Base-by-base conservation (phyloP, 2,113 vertebrate genomes). In the Astatotilapia flaviijosephi region DNA sequence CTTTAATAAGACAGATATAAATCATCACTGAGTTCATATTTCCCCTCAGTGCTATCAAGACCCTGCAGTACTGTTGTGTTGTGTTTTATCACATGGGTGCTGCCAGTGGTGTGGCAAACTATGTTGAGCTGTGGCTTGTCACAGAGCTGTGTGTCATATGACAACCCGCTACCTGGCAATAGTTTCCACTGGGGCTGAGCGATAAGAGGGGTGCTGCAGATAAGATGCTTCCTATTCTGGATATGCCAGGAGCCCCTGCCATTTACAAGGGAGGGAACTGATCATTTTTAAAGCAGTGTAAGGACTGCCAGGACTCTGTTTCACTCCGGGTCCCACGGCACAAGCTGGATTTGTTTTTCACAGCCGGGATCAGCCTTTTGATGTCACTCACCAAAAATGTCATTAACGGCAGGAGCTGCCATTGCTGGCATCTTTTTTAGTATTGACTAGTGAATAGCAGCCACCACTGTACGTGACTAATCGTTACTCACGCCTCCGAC, bases 1-100 rank as follows among this genome's bases (percentile, higher is more conserved):
- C 83, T 93, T 95, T 94, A 94, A 94, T 94, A 94, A 93, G 91
- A 86, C 82, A 90, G 94, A 94, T 95, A 94, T 33, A 83, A 92
- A 95, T 96, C 93, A 91, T 87, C 89, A 84, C 53, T n/a, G 84
- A 89, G 80, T 88, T 92, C 83, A 90, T 83, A 92, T 93, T 92
- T 93, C 92, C 91, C 88, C 86, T 88, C 45, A 10, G 77, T 23
- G 82, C 88, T 93, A 93, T 92, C 93, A 86, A 81, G 91, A 86
- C 83, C 79, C 87, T 28, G 90, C 89, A 90, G 88, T 80, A 75
- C 86, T 89, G 91, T 87, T 92, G 70, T 91, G 85, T 89, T 92
- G 54, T 86, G 88, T 90, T 88, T 94, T 93, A 94, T 96, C 94
- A 91, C 93, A 87, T 84, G 80, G 89, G 87, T 89, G 87, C 88